Evolutionary conservation across 2,888 invertebrate species (phyloP).

Genomic region (Amaurobius ferox): DNA sequence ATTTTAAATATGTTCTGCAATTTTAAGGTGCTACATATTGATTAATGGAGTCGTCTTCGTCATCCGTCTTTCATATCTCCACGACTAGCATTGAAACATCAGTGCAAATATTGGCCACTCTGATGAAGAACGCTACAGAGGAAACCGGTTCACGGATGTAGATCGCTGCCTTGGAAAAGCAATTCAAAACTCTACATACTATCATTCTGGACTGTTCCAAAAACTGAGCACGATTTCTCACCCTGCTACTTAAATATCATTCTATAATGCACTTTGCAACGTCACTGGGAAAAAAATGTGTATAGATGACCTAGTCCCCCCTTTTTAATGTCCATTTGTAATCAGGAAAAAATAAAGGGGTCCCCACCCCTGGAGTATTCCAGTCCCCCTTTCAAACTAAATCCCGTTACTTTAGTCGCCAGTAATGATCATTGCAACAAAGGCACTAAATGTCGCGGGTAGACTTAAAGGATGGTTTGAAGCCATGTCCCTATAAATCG

Average conservation of each 20-base stretch:
- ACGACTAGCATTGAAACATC: no score
- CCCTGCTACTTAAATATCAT: conserved; percentile 33
- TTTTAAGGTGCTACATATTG: no score
- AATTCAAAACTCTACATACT: no score
- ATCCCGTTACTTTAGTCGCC: not conserved
- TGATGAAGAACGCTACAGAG: no score
- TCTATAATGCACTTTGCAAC: conserved; percentile 47
- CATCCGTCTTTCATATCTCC: no score
- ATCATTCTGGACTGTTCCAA: no score
- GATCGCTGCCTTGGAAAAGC: no score
- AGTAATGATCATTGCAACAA: conserved; percentile 59
- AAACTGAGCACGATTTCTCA: conserved; percentile 51
- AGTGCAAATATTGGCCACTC: no score
- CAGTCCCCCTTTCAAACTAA: not conserved
- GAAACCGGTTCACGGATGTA: no score
- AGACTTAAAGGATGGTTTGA: conserved; percentile 39
- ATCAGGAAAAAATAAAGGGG: conserved; percentile 18
- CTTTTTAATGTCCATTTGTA: conserved; percentile 62
- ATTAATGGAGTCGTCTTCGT: no score
- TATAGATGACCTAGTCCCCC: conserved; percentile 36
- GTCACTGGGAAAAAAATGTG: not conserved
- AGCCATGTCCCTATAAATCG: conserved; percentile 33
- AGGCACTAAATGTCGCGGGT: conserved; percentile 49
- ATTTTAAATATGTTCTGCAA: no score
- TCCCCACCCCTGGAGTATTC: not conserved